Evolutionary conservation across 2,797 vertebrate genomes (phyloP).

Genomic region (Babyrousa celebensis): DNA sequence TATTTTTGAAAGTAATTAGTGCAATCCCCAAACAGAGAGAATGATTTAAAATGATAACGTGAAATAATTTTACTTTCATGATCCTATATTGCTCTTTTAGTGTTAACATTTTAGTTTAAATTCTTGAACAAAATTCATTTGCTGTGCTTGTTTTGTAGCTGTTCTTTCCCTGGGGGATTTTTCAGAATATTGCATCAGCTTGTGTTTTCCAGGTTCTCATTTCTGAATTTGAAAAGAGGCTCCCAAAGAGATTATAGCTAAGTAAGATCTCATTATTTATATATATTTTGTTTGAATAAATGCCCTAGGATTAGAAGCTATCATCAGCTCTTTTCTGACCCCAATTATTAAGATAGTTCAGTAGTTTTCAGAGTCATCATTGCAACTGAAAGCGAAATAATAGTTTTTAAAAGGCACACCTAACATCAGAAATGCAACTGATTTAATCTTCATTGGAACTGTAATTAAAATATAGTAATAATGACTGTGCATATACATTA

Average conservation of each 20-base stretch:
- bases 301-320: conserved; percentile 42
- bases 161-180: conserved; percentile 77
- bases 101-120: conserved; percentile 65
- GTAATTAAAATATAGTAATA: conserved; percentile 54
- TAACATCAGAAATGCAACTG: conserved; percentile 26
- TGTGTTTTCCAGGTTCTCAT: conserved; percentile 77
- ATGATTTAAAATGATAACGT: conserved; percentile 44
- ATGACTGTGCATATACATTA: background rate
- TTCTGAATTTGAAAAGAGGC: conserved; percentile 61
- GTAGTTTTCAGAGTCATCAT: conserved; percentile 21
- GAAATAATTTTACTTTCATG: conserved; percentile 65
- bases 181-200: conserved; percentile 77
- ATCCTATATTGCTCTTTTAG: conserved; percentile 42
- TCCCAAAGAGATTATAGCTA: conserved; percentile 79
- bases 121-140: conserved; percentile 68
- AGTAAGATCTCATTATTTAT: conserved; percentile 72
- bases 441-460: conserved; percentile 29
- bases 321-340: background rate
- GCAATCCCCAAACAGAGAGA: conserved; percentile 53
- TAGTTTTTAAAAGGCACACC: background rate
- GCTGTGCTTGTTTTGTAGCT: conserved; percentile 74
- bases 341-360: conserved; percentile 57
- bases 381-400: conserved; percentile 34
- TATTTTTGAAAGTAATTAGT: conserved; percentile 68
- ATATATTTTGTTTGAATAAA: conserved; percentile 62